Base-by-base conservation (phyloP, 2,113 vertebrate species). In the Odontesthes bonariensis region DNA sequence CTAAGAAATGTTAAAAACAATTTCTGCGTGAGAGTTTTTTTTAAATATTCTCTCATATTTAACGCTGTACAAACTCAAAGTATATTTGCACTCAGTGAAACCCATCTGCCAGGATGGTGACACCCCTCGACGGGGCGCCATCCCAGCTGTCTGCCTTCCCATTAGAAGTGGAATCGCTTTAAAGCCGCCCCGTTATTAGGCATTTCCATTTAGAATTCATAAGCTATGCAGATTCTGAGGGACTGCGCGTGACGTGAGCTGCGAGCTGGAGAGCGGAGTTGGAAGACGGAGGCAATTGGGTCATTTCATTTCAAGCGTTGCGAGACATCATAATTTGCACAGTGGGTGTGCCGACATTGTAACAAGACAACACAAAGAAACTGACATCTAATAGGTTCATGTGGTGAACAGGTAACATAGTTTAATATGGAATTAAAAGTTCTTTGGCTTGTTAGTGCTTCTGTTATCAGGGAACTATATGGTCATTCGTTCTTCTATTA, bases 191-290 rank as follows among this genome's bases (percentile, higher is more conserved):
- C 54, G 75, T 81, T 67, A 88, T 89, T 86, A 85, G 63, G 84
- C 68, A 75, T 78, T 75, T 23, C 73, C 80, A 86, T 92, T 91
- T 91, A 87, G 91, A 92, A 91, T 92, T 82, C 86, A 91, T 91
- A 91, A 91, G 12, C 71, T 60, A 84, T 62, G 69, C 23, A 82
- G 91, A 91, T 92, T 92, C 87, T 81, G 73, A 61, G 66, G 87
- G 88, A 93, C 92, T 92, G 91, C 75, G 81, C 85, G 85, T 79
- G 87, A 81, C 70, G 88, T 86, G 66, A 68, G 77, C 53, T 79
- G 65, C 58, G 19, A 40, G 81, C 60, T 67, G 69, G 14, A 81
- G 75, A 77, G 81, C 77, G 9, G 59, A 65, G 60, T 49, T 56
- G 66, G 57, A 40, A n/a, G 64, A 79, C 10, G 0, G 66, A 85